A percentile compares a stretch with the other conserved stretches of the same genome.
Conservation (phyloP, 2,888 invertebrate genomes). For the Agrilus cyanescens region DNA sequence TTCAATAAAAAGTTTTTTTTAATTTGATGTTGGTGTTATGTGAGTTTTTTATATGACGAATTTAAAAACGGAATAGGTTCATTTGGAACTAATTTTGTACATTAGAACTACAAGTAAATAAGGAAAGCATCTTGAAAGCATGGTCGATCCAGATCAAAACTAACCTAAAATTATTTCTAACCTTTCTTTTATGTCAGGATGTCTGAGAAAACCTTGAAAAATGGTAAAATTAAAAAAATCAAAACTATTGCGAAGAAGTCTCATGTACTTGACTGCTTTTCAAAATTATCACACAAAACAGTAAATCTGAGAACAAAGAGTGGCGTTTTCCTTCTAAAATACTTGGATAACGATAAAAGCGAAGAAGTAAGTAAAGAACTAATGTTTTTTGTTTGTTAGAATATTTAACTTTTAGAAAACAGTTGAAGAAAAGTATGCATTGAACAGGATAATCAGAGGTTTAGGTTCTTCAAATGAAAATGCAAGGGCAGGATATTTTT, state of each 20-base stretch:
- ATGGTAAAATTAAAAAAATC: no score
- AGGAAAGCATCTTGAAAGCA: no score
- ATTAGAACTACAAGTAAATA: no score
- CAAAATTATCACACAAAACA: constrained; percentile 31
- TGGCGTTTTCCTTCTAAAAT: constrained; percentile 32
- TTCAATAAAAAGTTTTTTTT: no score
- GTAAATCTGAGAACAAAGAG: constrained; percentile 34
- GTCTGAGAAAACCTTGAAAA: no score
- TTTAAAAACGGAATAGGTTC: no score
- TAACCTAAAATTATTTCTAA: no score
- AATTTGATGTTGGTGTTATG: no score
- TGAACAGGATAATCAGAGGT: constrained; percentile 59
- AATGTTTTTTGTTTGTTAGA: constrained; percentile 6
- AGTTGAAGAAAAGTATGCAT: constrained; percentile 52
- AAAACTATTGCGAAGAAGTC: neutral
- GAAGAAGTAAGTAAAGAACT: constrained; percentile 30
- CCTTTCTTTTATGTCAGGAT: no score
- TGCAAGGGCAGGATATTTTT: constrained; percentile 56
- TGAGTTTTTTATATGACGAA: no score
- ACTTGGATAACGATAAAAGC: constrained; percentile 29
- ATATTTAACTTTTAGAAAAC: constrained; percentile 38
- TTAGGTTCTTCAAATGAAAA: constrained; percentile 54
- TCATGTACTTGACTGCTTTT: constrained; percentile 30
- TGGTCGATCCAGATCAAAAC: no score
- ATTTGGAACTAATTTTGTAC: no score